phyloP scores from a whole-genome alignment of 2,113 vertebrate species.

The Salvelinus namaycush region DNA sequence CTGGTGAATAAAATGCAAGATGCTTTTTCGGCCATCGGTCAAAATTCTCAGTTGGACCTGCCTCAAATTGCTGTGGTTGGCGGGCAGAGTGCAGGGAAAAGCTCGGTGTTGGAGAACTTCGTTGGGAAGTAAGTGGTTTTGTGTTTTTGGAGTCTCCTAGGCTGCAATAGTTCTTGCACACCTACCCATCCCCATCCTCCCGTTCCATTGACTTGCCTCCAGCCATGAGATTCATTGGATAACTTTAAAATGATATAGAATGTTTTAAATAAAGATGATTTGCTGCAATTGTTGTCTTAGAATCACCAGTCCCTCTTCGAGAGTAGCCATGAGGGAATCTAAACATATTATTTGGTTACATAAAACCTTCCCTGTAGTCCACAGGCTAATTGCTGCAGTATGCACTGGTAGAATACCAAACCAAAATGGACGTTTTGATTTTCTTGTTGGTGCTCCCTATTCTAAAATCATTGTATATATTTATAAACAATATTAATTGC shows the following conservation, averaged over 20 bases:
- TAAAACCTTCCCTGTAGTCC: conserved; percentile 40
- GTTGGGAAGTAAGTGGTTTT: conserved; percentile 87
- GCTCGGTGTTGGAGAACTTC: conserved; percentile 99
- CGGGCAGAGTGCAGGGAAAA: conserved; percentile 97
- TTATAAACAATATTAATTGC: neutral
- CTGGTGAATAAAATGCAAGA: conserved; percentile 95
- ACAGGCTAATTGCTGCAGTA: conserved; percentile 18
- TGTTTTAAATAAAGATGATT: neutral
- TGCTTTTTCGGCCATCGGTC: conserved; percentile 94
- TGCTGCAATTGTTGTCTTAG: neutral
- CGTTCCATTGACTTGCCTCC: conserved; percentile 13
- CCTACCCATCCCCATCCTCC: neutral
- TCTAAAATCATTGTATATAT: neutral
- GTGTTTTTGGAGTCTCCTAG: conserved; percentile 16
- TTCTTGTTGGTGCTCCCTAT: neutral
- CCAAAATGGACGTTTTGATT: neutral
- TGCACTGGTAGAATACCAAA: neutral
- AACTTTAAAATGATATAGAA: conserved; percentile 28
- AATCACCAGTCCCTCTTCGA: neutral
- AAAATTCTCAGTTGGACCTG: conserved; percentile 92
- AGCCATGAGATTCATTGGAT: conserved; percentile 4
- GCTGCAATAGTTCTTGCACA: neutral
- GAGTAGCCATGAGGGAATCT: neutral
- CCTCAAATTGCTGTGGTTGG: conserved; percentile 98
- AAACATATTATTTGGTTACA: conserved; percentile 58